phyloP scores from a whole-genome alignment of 2,797 vertebrate species.

The Xerus rutilus region DNA sequence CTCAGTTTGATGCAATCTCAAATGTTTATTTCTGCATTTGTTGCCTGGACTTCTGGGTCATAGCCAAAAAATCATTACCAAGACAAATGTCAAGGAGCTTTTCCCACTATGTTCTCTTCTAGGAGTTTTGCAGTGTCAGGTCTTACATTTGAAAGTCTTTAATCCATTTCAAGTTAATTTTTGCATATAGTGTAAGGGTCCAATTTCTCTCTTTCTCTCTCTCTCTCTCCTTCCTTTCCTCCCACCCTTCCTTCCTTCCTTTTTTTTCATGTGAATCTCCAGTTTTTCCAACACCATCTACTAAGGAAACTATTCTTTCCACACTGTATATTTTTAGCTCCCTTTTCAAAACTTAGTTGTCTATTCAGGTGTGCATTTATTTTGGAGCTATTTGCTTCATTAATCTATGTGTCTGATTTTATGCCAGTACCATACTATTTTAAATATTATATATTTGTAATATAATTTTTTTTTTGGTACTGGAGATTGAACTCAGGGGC shows the following conservation, averaged over 20 bases:
- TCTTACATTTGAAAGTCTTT: background rate
- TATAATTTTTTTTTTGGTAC: too few species aligned
- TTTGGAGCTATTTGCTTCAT: background rate
- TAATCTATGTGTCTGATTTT: too few species aligned
- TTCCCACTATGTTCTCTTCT: background rate
- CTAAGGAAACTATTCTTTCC: background rate
- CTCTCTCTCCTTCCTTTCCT: too few species aligned
- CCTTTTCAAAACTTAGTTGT: background rate
- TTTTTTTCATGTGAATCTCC: too few species aligned
- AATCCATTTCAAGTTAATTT: background rate
- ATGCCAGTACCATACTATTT: too few species aligned
- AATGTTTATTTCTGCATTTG: background rate
- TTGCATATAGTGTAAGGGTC: background rate
- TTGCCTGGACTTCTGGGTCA: background rate
- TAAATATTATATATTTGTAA: too few species aligned
- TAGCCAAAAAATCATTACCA: background rate
- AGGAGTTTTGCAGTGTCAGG: background rate
- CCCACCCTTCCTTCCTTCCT: too few species aligned
- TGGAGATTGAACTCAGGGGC: too few species aligned
- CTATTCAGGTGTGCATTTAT: background rate
- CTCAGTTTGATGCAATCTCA: too few species aligned
- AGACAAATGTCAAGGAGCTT: background rate
- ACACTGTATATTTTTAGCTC: background rate
- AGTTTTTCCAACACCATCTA: too few species aligned
- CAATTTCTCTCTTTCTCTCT: background rate